phyloP scores from a whole-genome alignment of 1,140 invertebrate species.

The Calycopis cecrops region DNA sequence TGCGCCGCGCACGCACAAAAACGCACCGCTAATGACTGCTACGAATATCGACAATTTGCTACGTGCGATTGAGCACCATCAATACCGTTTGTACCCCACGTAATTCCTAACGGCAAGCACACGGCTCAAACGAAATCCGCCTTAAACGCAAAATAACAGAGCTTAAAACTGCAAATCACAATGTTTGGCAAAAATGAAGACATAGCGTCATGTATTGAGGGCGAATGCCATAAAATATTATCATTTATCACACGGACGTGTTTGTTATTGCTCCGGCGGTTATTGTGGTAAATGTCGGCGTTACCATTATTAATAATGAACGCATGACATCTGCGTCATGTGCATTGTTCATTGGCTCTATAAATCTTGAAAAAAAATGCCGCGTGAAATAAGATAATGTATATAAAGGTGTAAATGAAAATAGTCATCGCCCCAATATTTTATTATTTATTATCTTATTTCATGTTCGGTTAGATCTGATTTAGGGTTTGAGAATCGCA shows the following conservation, averaged over 20 bases:
- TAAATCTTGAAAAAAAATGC: conserved; percentile 27
- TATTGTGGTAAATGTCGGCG: conserved; percentile 63
- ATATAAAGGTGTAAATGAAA: too few species aligned
- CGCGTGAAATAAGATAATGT: conserved; percentile 23
- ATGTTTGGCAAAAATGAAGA: conserved; percentile 53
- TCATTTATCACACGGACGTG: conserved; percentile 64
- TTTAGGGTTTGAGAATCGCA: too few species aligned
- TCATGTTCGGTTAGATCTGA: too few species aligned
- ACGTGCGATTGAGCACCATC: conserved; percentile 63
- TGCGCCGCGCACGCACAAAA: conserved; percentile 33
- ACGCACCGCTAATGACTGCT: conserved; percentile 45
- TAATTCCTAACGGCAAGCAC: conserved; percentile 30
- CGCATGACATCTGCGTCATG: conserved; percentile 54
- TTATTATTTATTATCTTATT: too few species aligned
- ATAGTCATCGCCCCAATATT: too few species aligned
- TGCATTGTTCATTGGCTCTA: conserved; percentile 34
- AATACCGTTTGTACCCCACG: conserved; percentile 54
- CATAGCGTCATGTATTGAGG: conserved; percentile 49
- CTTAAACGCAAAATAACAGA: conserved; percentile 6
- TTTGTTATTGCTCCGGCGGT: conserved; percentile 57
- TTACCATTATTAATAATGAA: conserved; percentile 57
- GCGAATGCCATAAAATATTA: conserved; percentile 63
- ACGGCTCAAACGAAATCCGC: conserved; percentile 21
- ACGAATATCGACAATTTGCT: conserved; percentile 66
- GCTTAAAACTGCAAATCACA: neutral